Evolutionary conservation across 2,797 vertebrate genomes (phyloP).

Genomic region (Meriones psammophilus): DNA sequence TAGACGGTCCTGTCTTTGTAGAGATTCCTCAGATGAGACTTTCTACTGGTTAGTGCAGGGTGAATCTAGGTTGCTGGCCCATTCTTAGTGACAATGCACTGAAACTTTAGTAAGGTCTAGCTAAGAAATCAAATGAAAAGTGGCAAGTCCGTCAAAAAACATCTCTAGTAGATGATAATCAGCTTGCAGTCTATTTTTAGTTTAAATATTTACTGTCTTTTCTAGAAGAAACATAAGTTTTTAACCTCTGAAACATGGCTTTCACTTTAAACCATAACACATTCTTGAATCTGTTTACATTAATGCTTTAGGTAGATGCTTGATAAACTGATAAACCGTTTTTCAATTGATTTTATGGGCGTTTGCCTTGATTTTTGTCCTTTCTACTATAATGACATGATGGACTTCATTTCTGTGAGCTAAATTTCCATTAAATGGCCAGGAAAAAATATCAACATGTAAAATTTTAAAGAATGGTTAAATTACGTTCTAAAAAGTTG

Average conservation of each 20-base stretch:
- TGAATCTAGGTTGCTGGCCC: no score
- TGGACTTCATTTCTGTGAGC: not conserved
- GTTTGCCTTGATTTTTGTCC: not conserved
- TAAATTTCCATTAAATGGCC: not conserved
- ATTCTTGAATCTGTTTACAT: not conserved
- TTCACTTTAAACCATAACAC: not conserved
- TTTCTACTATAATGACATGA: not conserved
- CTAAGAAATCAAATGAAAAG: not conserved
- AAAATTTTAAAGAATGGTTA: not conserved
- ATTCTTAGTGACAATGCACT: not conserved
- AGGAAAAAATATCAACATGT: not conserved
- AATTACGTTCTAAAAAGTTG: not conserved
- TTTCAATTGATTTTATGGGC: not conserved
- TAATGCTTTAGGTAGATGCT: not conserved
- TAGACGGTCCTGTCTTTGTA: not conserved
- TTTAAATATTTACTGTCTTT: not conserved
- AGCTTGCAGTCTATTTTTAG: not conserved
- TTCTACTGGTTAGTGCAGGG: not conserved
- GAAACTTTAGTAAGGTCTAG: not conserved
- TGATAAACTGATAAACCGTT: not conserved
- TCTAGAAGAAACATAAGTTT: not conserved
- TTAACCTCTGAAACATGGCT: not conserved
- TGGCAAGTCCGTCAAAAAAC: not conserved
- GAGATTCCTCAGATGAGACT: not conserved
- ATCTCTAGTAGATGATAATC: not conserved